Conservation (phyloP, 1,140 invertebrate genomes). For the Pseudomyrmex dendroicus region DNA sequence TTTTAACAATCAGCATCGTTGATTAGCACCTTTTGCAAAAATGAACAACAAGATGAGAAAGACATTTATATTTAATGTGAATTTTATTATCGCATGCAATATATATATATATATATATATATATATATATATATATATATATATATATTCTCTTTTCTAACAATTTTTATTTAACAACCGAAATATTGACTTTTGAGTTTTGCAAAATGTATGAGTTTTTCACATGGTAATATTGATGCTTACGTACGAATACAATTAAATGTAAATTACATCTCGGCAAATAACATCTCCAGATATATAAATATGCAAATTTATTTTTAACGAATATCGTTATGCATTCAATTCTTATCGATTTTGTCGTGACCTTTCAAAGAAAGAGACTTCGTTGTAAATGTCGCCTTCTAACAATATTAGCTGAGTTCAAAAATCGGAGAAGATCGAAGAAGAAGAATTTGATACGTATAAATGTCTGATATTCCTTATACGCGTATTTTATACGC, state of each 20-base stretch:
- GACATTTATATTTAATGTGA: neutral
- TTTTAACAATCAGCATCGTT: conserved; percentile 6
- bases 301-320: conserved; percentile 18
- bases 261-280: neutral
- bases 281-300: conserved; percentile 3
- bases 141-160: too few relatives aligned
- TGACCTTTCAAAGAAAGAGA: conserved; percentile 37
- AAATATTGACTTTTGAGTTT: neutral
- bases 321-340: neutral
- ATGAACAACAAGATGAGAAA: neutral
- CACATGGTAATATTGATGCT: neutral
- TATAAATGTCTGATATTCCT: too few relatives aligned
- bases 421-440: conserved; percentile 9
- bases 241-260: neutral
- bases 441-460: neutral
- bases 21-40: neutral
- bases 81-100: neutral
- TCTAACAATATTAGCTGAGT: conserved; percentile 1
- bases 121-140: too few relatives aligned
- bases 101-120: too few relatives aligned
- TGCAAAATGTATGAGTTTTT: neutral
- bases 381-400: neutral
- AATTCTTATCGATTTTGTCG: conserved; percentile 19
- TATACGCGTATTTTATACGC: conserved; percentile 1
- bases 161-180: too few relatives aligned